Conservation (phyloP, 2,888 invertebrate species). For the Latrodectus elegans region DNA sequence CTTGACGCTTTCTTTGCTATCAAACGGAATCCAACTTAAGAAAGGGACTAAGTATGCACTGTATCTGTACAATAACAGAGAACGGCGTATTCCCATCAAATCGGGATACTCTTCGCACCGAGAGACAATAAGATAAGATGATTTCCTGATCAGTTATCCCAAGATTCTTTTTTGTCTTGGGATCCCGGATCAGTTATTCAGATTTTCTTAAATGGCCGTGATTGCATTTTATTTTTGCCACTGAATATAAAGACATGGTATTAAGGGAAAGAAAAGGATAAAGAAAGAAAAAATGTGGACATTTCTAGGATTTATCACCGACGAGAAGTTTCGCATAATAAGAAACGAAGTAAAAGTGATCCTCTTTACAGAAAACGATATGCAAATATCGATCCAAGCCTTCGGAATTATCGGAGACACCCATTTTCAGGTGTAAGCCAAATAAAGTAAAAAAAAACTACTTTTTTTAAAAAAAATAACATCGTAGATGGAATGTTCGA, state of each 20-base stretch:
- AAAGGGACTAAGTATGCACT: neutral
- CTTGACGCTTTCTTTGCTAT: neutral
- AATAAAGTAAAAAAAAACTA: constrained; percentile 63
- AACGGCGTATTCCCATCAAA: constrained; percentile 17
- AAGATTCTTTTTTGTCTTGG: too few species aligned
- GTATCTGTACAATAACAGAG: constrained; percentile 12
- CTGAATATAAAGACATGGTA: neutral
- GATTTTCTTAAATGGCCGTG: too few species aligned
- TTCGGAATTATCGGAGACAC: constrained; percentile 59
- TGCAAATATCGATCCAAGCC: constrained; percentile 58
- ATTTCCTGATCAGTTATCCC: constrained; percentile 25
- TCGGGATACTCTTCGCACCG: constrained; percentile 26
- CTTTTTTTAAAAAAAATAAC: constrained; percentile 17
- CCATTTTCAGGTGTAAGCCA: constrained; percentile 62
- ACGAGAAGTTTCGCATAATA: constrained; percentile 54
- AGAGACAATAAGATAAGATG: constrained; percentile 20
- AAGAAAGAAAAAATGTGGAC: constrained; percentile 11
- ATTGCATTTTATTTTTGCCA: too few species aligned
- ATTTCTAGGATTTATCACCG: constrained; percentile 53
- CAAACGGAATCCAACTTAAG: neutral
- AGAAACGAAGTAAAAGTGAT: constrained; percentile 59
- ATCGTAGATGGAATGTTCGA: constrained; percentile 36
- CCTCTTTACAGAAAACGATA: constrained; percentile 52
- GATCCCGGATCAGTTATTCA: constrained; percentile 3
- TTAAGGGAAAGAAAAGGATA: neutral